Conservation (phyloP, 2,113 vertebrate genomes). For the Bagarius yarrelli region DNA sequence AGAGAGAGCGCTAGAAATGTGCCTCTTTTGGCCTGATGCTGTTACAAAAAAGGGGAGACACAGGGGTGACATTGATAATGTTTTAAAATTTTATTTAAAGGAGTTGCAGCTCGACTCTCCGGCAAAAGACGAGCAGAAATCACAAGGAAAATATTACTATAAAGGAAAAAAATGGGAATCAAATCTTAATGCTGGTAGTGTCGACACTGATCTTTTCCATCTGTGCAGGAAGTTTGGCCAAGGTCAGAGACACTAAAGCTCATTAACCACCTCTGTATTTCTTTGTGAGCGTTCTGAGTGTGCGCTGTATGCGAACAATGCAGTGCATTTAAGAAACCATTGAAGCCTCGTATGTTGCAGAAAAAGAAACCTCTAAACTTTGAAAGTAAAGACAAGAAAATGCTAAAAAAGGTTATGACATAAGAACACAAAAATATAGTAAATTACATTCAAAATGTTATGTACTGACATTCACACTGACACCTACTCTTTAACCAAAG, state of each 20-base stretch:
- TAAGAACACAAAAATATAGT: background rate
- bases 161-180: slow-evolving; percentile 50
- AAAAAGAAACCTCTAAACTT: background rate
- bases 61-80: slow-evolving; percentile 47
- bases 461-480: slow-evolving; percentile 63
- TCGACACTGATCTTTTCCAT: slow-evolving; percentile 57
- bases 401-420: slow-evolving; percentile 25
- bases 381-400: slow-evolving; percentile 2
- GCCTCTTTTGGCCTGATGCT: slow-evolving; percentile 35
- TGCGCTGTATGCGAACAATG: background rate
- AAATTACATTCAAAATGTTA: slow-evolving; percentile 55
- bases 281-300: slow-evolving; percentile 21
- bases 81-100: slow-evolving; percentile 55
- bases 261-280: slow-evolving; percentile 22
- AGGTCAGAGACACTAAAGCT: slow-evolving; percentile 36
- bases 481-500: slow-evolving; percentile 65
- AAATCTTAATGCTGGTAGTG: slow-evolving; percentile 52
- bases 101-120: slow-evolving; percentile 40
- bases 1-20: slow-evolving; percentile 35
- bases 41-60: slow-evolving; percentile 40
- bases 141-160: slow-evolving; percentile 44
- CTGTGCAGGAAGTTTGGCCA: slow-evolving; percentile 43
- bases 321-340: slow-evolving; percentile 9
- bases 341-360: background rate
- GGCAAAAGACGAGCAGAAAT: slow-evolving; percentile 42